Base-by-base conservation (phyloP, 2,113 vertebrate species). In the Seriola dumerili region DNA sequence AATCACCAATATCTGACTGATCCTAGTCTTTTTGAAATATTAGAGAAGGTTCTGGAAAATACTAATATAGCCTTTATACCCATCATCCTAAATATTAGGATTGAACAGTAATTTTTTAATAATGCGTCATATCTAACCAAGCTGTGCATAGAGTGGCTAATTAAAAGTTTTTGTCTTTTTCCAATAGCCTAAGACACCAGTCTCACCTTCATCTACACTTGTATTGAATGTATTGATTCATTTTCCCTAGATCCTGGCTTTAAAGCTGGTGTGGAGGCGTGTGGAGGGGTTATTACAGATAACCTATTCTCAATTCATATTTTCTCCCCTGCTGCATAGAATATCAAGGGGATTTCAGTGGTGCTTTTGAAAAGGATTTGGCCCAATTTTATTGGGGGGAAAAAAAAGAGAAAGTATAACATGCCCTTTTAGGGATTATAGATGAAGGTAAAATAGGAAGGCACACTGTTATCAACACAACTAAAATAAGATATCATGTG, bases 181-280 rank as follows among this genome's bases (percentile, higher is more conserved):
- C 46, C 70, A 55, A 10, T 25, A 48, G 19, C 71, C n/a, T 55
- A 5, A 72, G 14, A 77, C 34, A 59, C 57, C 14, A 46, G n/a
- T 17, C 63, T 76, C 11, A 23, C 63, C 29, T 57, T 74, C 70
- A 81, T 78, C 36, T 74, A 11, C 36, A 48, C 14, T 46, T 50
- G 57, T 67, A 79, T 72, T 83, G 62, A 78, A 76, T 52, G 4
- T 50, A 76, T 67, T 82, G 66, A 80, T 72, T 78, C 0, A 42
- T 76, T 76, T 42, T 57, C 29, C 42, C n/a, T 52, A 42, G 44
- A 48, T 46, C 55, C 23, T 40, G n/a, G 57, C 55, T 57, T 58
- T 46, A 42, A 2, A 10, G 19, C 55, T 23, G 40, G 9, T 54
- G 36, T 82, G 36, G 54, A 54, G 19, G 23, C 38, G 61, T 63